Evolutionary conservation across 1,140 invertebrate genomes (phyloP).

Genomic region (Drosophila obscura): DNA sequence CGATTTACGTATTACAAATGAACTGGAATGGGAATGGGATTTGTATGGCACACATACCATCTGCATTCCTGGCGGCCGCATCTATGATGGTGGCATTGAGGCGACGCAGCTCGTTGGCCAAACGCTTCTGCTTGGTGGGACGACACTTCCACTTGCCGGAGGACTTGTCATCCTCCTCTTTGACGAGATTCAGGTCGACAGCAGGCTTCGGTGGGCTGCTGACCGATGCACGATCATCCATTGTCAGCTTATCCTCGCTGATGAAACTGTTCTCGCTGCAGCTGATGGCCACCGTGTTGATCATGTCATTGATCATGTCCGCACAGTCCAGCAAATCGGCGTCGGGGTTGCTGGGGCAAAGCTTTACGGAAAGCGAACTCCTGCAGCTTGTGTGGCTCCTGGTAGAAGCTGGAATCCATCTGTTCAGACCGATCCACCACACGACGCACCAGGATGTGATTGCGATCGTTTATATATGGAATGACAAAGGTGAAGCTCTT

Average conservation of each 20-base stretch:
- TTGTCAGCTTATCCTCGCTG: slow-evolving; percentile 48
- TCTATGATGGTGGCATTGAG: slow-evolving; percentile 83
- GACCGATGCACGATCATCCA: slow-evolving; percentile 12
- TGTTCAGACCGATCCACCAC: slow-evolving; percentile 77
- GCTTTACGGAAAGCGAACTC: slow-evolving; percentile 43
- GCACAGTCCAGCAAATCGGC: slow-evolving; percentile 51
- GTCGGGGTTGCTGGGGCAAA: slow-evolving; percentile 16
- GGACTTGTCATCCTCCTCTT: slow-evolving; percentile 40
- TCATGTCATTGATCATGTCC: slow-evolving; percentile 76
- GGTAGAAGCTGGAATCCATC: slow-evolving; percentile 61
- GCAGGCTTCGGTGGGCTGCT: not conserved
- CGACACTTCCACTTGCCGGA: slow-evolving; percentile 28
- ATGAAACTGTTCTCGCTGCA: slow-evolving; percentile 80
- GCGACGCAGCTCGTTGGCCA: slow-evolving; percentile 69
- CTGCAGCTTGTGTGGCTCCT: slow-evolving; percentile 35
- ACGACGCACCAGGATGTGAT: slow-evolving; percentile 73
- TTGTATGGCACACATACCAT: slow-evolving; percentile 43
- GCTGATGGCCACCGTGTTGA: slow-evolving; percentile 81
- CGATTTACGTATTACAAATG: not conserved
- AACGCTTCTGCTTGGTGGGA: slow-evolving; percentile 63
- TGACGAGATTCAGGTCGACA: slow-evolving; percentile 3
- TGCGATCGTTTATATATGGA: slow-evolving; percentile 79
- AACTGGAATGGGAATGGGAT: not conserved
- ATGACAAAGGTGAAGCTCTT: slow-evolving; percentile 78
- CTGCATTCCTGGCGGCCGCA: slow-evolving; percentile 60